Evolutionary conservation across 2,113 vertebrate species (phyloP).

Genomic region (Pycnonotus jocosus): DNA sequence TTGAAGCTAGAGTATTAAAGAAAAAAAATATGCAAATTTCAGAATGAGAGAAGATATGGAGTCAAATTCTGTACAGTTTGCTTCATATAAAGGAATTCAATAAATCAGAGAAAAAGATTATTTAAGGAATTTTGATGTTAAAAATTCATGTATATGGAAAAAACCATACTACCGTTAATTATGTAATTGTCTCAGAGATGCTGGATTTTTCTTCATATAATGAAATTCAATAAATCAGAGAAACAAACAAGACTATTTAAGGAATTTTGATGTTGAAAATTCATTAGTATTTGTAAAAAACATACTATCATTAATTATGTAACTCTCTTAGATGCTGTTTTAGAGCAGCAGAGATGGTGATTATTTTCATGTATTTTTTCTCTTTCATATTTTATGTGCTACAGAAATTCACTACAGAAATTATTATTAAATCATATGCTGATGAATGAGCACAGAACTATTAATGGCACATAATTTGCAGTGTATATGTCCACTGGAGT

Average conservation of each 20-base stretch:
- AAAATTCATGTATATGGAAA: neutral
- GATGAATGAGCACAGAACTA: conserved; percentile 51
- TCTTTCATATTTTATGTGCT: neutral
- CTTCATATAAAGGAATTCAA: neutral
- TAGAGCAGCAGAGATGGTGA: neutral
- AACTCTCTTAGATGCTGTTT: neutral
- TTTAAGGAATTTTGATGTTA: neutral
- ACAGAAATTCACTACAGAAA: neutral
- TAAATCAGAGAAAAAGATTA: neutral
- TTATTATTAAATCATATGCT: neutral
- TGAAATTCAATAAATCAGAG: neutral
- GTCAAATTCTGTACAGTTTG: neutral
- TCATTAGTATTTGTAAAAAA: neutral
- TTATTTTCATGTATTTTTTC: neutral
- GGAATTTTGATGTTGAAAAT: neutral
- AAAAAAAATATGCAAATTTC: neutral
- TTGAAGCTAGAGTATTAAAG: neutral
- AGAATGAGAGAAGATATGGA: neutral
- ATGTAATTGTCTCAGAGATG: neutral
- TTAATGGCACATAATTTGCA: conserved; percentile 19
- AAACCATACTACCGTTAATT: neutral
- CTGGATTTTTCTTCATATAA: neutral
- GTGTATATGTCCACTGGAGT: neutral
- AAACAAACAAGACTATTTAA: neutral
- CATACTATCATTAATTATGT: neutral